Base-by-base conservation (phyloP, 2,888 invertebrate genomes). In the Athripsodes cinereus region DNA sequence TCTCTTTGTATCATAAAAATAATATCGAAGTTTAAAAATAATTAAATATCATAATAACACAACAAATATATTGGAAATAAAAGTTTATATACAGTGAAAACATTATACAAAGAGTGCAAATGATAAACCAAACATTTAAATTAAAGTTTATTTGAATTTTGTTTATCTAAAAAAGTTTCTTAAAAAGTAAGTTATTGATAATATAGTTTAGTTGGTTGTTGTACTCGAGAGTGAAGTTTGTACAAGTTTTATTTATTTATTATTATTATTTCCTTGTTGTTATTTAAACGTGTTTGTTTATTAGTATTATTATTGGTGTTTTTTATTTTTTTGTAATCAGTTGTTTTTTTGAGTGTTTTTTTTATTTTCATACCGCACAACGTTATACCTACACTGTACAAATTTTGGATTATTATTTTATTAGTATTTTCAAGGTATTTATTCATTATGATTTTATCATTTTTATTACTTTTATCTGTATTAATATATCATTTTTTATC, bases 71-170 rank as follows among this genome's bases (percentile, higher is more conserved):
- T 8, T 3, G 2, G 40, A 13, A 40, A 40, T 16, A 8, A n/a
- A 40, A 40, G 40, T 40, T 40, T 8, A 40, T 8, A 40, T n/a
- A 13, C 13, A 40, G 40, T 40, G 40, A 13, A 40, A 40, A 40
- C 40, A 8, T 16, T 40, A 5, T 40, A 40, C 16, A 16, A 40
- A 40, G 40, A n/a, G 40, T 40, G 2, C 13, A 40, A n/a, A n/a
- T 40, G 13, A 40, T 40, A 16, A 40, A 16, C 13, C 13, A 40
- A 40, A 40, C 40, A 16, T 40, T 40, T 2, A 40, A n/a, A 40
- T 40, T 16, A 40, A 40, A 40, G 40, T 40, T 40, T 40, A 40
- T 40, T 40, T 40, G 40, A 40, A 40, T 40, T 40, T 40, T 40
- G 16, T 40, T 40, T 8, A 40, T 8, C 40, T 8, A 40, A 40